Conservation (phyloP, 2,113 vertebrate genomes). For the Excalfactoria chinensis region DNA sequence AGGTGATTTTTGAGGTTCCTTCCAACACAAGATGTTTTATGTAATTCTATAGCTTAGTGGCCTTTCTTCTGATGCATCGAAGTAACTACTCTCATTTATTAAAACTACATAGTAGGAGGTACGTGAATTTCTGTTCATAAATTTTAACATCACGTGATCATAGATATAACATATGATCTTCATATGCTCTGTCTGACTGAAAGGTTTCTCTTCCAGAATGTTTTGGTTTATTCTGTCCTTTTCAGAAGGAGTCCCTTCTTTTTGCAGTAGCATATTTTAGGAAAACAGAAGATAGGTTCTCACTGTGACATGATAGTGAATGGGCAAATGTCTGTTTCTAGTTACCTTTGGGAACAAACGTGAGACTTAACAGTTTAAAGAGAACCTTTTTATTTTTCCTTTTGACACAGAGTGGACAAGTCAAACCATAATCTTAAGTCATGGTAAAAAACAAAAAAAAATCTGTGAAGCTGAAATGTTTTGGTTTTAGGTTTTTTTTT, state of each 20-base stretch:
- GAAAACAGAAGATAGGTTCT: not conserved
- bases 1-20: no score
- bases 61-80: not conserved
- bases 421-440: constrained; percentile 6
- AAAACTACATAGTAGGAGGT: not conserved
- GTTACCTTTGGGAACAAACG: not conserved
- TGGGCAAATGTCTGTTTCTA: not conserved
- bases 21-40: no score
- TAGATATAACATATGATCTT: not conserved
- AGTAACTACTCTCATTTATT: not conserved
- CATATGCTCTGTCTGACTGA: not conserved
- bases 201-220: not conserved
- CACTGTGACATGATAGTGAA: not conserved
- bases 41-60: rapidly evolving
- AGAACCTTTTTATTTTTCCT: constrained; percentile 35
- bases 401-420: not conserved
- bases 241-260: not conserved
- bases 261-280: not conserved
- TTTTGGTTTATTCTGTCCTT: not conserved
- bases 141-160: not conserved
- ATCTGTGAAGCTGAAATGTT: not conserved
- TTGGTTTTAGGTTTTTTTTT: no score
- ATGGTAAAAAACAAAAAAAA: not conserved
- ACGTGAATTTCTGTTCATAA: not conserved
- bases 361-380: not conserved